These are phyloP conservation scores for Alitta virens DNA, from an alignment of 2,888 invertebrate genomes.

Conservation along the genomic window DNA sequence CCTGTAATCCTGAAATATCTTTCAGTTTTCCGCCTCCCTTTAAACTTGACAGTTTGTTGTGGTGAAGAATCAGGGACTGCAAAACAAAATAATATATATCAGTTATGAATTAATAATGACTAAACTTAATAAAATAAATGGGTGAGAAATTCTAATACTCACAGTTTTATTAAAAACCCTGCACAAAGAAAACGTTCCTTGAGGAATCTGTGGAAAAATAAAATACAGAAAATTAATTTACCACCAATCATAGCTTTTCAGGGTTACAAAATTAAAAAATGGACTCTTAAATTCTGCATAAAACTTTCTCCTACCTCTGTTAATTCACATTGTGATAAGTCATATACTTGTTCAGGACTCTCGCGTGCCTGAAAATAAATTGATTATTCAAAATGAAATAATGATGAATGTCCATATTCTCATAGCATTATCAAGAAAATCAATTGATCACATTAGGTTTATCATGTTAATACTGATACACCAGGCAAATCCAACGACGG, in stretches of 20 bases:
- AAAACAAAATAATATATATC: constrained; percentile 10
- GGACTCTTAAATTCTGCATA: neutral
- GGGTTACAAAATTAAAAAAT: neutral
- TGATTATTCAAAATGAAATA: too few species aligned
- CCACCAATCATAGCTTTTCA: too few species aligned
- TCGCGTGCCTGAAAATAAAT: constrained; percentile 66
- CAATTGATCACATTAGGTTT: too few species aligned
- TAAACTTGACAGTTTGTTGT: constrained; percentile 70
- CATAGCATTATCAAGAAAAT: too few species aligned
- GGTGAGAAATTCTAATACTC: too few species aligned
- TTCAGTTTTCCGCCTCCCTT: constrained; percentile 71
- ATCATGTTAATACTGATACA: too few species aligned
- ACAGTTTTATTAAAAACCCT: neutral
- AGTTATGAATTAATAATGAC: neutral
- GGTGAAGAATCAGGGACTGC: constrained; percentile 60
- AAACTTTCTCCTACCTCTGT: constrained; percentile 56
- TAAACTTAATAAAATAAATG: too few species aligned
- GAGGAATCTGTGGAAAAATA: neutral
- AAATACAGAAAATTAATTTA: too few species aligned
- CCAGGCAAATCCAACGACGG: too few species aligned
- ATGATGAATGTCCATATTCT: too few species aligned
- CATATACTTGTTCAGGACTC: constrained; percentile 78
- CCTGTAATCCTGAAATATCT: constrained; percentile 71
- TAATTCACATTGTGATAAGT: constrained; percentile 76
- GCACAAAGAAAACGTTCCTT: neutral